phyloP scores from a whole-genome alignment of 2,113 vertebrate genomes.

The Eleginops maclovinus region DNA sequence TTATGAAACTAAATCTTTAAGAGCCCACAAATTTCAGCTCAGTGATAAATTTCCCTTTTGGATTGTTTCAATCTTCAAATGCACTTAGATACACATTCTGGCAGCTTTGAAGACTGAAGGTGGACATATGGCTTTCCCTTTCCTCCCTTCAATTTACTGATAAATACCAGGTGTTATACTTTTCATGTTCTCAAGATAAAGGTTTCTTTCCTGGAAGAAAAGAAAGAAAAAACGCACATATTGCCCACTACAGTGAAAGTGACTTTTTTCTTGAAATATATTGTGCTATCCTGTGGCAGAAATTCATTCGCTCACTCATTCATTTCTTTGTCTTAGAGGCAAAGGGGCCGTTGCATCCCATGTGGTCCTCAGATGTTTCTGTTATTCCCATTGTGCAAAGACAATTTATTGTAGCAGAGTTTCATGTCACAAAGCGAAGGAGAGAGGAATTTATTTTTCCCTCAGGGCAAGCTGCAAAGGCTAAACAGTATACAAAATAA shows the following conservation, averaged over 20 bases:
- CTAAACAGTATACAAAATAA: constrained; percentile 35
- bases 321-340: constrained; percentile 45
- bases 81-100: constrained; percentile 71
- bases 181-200: constrained; percentile 67
- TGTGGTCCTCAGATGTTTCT: constrained; percentile 75
- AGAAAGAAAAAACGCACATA: constrained; percentile 1
- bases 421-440: constrained; percentile 35
- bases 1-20: constrained; percentile 77
- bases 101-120: constrained; percentile 74
- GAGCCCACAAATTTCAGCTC: constrained; percentile 68
- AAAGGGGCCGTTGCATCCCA: constrained; percentile 48
- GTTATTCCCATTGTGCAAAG: constrained; percentile 56
- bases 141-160: constrained; percentile 76
- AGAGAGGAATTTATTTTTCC: constrained; percentile 39
- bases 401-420: constrained; percentile 58
- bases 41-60: constrained; percentile 78
- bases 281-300: constrained; percentile 52
- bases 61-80: constrained; percentile 74
- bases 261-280: constrained; percentile 25
- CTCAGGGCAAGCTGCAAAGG: constrained; percentile 15
- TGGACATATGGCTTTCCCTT: constrained; percentile 77
- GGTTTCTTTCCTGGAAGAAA: constrained; percentile 48
- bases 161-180: constrained; percentile 80
- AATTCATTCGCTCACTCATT: constrained; percentile 11
- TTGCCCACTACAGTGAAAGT: constrained; percentile 14